Conservation (phyloP, 2,113 vertebrate genomes). For the Bubo bubo region DNA sequence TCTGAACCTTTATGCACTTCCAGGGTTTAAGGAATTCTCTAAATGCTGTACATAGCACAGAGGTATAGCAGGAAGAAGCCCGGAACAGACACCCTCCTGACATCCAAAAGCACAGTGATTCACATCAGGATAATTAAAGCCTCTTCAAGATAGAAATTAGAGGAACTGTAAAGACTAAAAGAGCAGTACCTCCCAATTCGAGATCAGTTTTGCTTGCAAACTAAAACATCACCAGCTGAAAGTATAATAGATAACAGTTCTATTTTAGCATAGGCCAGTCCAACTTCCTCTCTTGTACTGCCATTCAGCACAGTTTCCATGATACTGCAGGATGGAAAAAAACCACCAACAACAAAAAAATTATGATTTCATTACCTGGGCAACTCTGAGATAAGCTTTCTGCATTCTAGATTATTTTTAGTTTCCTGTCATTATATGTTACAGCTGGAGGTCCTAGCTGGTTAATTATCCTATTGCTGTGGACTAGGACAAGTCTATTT, state of each 20-base stretch:
- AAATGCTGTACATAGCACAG: background rate
- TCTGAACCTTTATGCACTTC: background rate
- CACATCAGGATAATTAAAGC: background rate
- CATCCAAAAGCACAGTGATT: background rate
- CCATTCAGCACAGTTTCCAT: background rate
- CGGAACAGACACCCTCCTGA: background rate
- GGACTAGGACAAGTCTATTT: background rate
- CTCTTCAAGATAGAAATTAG: background rate
- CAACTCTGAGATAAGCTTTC: background rate
- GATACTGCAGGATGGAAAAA: accelerated
- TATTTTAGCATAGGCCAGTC: background rate
- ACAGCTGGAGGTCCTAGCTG: background rate
- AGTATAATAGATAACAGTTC: background rate
- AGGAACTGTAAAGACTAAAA: background rate
- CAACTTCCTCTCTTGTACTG: background rate
- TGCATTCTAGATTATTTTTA: background rate
- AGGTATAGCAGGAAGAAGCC: background rate
- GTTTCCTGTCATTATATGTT: background rate
- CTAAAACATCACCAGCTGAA: background rate
- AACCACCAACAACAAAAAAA: background rate
- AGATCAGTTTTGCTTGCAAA: background rate
- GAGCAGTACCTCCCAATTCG: background rate
- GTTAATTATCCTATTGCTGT: background rate
- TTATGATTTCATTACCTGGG: background rate
- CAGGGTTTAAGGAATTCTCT: background rate